Base-by-base conservation (phyloP, 1,140 invertebrate species). In the Gryon sp. region DNA sequence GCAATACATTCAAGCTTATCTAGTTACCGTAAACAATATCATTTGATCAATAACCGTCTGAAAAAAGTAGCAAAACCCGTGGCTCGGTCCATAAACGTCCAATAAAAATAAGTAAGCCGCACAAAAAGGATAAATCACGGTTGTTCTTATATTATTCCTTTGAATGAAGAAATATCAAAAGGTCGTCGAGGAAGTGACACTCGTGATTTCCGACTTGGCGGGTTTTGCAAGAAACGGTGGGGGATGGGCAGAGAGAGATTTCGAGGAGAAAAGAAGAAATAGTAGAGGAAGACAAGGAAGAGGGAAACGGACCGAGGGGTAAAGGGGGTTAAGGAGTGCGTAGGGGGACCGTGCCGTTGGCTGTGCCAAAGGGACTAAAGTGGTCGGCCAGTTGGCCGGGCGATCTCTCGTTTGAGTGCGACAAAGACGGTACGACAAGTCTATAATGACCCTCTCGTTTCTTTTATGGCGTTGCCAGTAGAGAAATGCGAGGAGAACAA, bases 371-470 rank as follows among this genome's bases (percentile, higher is more conserved):
- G 57, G 53, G 52, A 75, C 74, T 45, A 75, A 77, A 74, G 48
- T 50, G 53, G 60, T 70, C 70, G 57, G 57, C 60, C 43, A 65
- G 69, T 73, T 73, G 48, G 69, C 52, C 48, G 65, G 60, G 45
- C 55, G 59, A 53, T 50, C 72, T n/a, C n/a, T 76, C 59, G 76
- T 74, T 76, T 59, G 50, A 36, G 59, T 41, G 60, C 41, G 28
- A 65, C 52, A 65, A 36, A 26, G 60, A 65, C 26, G 16, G 16
- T 22, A 38, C 18, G 52, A 66, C 19, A 50, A 70, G 26, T 50
- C 73, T 53, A 62, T 80, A 81, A 80, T 76, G 78, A 80, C 78
- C 59, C 62, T 78, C 65, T 76, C 55, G 55, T 74, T 73, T 72
- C 57, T 75, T 55, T 63, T 50, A 57, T 30, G 63, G 48, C 52